These are phyloP conservation scores for Leptura quadrifasciata DNA, from an alignment of 2,888 invertebrate species.

Conservation along the genomic window DNA sequence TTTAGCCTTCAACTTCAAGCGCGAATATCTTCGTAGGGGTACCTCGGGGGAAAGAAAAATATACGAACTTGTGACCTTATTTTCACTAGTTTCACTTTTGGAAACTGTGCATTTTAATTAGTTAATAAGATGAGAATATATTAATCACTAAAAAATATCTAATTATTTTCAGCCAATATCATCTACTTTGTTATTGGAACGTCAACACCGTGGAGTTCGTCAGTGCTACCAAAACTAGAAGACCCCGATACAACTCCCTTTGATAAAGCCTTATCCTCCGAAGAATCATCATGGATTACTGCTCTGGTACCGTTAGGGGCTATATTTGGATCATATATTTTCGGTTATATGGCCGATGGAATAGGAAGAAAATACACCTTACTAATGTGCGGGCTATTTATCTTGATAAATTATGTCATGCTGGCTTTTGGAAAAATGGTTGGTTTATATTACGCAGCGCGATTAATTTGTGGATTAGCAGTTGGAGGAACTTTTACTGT, in stretches of 20 bases:
- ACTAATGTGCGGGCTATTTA: constrained; percentile 77
- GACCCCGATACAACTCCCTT: constrained; percentile 67
- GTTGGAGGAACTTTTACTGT: constrained; percentile 84
- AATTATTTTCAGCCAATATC: constrained; percentile 39
- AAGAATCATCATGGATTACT: constrained; percentile 75
- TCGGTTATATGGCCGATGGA: constrained; percentile 80
- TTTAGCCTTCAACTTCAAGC: no score
- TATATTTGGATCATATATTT: constrained; percentile 79
- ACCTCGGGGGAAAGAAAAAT: no score
- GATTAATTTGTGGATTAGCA: constrained; percentile 79
- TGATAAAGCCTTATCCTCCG: constrained; percentile 58
- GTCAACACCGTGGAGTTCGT: constrained; percentile 71
- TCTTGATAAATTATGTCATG: constrained; percentile 83
- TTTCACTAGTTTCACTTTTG: no score
- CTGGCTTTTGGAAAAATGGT: constrained; percentile 77
- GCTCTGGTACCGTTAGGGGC: constrained; percentile 71
- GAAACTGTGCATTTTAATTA: no score
- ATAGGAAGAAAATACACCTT: constrained; percentile 82
- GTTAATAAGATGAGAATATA: no score
- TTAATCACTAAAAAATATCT: not conserved
- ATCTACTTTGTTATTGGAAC: constrained; percentile 48
- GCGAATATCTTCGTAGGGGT: no score
- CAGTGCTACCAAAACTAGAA: constrained; percentile 55
- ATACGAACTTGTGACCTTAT: no score
- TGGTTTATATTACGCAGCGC: constrained; percentile 76